Conservation (phyloP, 2,113 vertebrate genomes). For the Ciconia stormi region DNA sequence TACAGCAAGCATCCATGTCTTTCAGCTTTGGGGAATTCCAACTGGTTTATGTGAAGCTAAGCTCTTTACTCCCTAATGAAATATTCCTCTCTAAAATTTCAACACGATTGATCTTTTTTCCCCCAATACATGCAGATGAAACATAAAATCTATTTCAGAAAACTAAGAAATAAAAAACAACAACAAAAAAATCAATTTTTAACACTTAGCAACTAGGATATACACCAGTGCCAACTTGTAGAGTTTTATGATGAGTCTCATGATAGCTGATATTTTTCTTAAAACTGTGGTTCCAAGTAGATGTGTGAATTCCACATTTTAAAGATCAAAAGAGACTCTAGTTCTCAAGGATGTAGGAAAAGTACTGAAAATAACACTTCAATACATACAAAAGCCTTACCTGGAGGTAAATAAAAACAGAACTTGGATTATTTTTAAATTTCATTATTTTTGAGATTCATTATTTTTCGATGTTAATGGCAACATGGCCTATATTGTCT, state of each 20-base stretch:
- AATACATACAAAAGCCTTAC: neutral
- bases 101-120: neutral
- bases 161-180: constrained; percentile 9
- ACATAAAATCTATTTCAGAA: constrained; percentile 16
- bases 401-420: neutral
- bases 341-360: neutral
- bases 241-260: neutral
- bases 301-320: constrained; percentile 26
- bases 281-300: neutral
- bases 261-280: constrained; percentile 26
- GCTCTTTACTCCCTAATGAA: constrained; percentile 1
- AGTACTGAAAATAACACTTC: neutral
- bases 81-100: neutral
- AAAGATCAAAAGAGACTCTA: neutral
- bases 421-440: neutral
- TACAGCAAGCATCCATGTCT: neutral
- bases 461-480: neutral
- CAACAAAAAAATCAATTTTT: neutral
- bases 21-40: neutral
- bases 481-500: neutral
- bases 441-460: neutral
- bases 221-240: neutral
- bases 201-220: constrained; percentile 2
- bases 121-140: neutral
- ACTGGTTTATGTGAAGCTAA: neutral